Percentiles rank a stretch among this genome's conserved stretches.
Evolutionary conservation across 2,797 vertebrate genomes (phyloP).

Genomic region (Heliangelus exortis): DNA sequence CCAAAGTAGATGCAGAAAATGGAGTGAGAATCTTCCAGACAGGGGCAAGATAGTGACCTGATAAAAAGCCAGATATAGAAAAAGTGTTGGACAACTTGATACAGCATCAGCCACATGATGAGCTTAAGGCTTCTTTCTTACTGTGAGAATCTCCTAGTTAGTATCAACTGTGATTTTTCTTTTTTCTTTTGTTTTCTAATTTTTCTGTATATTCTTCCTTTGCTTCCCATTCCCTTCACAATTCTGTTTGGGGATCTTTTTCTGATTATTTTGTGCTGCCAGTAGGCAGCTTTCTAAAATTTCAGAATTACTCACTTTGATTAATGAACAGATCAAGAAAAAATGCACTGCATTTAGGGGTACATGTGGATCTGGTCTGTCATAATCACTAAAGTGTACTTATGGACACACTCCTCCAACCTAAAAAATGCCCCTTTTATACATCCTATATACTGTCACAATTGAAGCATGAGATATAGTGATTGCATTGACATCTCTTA

Average conservation of each 20-base stretch:
- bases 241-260: neutral
- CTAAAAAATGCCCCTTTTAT: neutral
- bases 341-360: neutral
- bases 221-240: neutral
- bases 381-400: neutral
- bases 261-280: neutral
- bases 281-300: conserved; percentile 8
- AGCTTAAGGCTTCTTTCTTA: neutral
- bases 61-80: neutral
- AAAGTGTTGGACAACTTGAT: neutral
- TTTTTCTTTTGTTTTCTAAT: neutral
- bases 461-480: neutral
- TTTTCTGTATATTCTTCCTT: neutral
- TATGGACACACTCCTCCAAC: neutral
- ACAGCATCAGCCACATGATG: neutral
- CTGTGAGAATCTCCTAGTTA: neutral
- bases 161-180: neutral
- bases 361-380: neutral
- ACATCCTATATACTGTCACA: neutral
- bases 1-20: neutral
- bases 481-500: neutral
- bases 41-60: neutral
- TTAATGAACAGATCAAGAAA: conserved; percentile 29
- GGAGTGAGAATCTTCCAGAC: neutral
- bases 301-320: neutral